A percentile compares a stretch with the other conserved stretches of the same genome.
phyloP scores from a whole-genome alignment of 2,888 invertebrate species.

The Dyspetes luteomarginatus region DNA sequence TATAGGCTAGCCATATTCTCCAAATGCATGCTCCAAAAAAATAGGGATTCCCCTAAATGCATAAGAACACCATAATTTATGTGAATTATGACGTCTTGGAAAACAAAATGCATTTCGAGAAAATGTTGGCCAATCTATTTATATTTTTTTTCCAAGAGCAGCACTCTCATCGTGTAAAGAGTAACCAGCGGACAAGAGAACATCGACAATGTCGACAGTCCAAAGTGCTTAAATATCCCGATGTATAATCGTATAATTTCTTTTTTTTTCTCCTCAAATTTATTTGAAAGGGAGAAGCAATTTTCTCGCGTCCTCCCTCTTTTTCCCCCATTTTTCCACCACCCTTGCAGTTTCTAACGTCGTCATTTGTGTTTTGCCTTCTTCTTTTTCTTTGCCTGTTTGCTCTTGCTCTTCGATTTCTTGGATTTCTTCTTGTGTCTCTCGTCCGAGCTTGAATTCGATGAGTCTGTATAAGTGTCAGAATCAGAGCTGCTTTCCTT shows the following conservation, averaged over 20 bases:
- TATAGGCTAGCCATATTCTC: neutral
- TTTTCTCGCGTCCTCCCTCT: neutral
- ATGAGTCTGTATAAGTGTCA: conserved; percentile 87
- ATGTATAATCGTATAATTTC: neutral
- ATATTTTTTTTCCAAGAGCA: neutral
- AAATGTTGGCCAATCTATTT: neutral
- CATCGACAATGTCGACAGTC: neutral
- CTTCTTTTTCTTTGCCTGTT: conserved; percentile 89
- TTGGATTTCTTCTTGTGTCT: conserved; percentile 87
- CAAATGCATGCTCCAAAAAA: neutral
- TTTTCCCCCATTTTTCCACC: neutral
- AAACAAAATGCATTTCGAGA: neutral
- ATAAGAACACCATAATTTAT: too few species aligned
- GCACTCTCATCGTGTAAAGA: neutral
- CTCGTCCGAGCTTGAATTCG: conserved; percentile 87
- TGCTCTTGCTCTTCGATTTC: conserved; percentile 89
- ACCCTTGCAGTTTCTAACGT: conserved; percentile 62
- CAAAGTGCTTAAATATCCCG: neutral
- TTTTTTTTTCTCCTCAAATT: neutral
- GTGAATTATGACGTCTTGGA: too few species aligned
- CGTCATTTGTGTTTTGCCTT: conserved; percentile 87
- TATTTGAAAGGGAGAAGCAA: neutral
- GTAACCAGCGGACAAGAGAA: neutral
- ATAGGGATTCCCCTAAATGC: too few species aligned
- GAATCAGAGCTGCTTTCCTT: conserved; percentile 87